phyloP scores from a whole-genome alignment of 1,140 invertebrate genomes.

The Bilobella aurantiaca region DNA sequence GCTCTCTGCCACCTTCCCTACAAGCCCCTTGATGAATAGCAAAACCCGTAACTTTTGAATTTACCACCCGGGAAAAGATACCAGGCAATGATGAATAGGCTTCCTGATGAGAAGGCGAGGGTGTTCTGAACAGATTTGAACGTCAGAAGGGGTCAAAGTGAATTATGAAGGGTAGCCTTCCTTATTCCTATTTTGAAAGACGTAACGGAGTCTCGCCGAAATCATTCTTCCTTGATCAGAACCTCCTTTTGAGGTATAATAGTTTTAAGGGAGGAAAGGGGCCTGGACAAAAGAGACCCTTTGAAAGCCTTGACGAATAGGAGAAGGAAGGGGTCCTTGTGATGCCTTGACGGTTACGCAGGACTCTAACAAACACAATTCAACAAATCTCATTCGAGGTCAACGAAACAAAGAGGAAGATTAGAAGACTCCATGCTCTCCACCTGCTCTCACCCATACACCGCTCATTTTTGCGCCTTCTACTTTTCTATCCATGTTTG shows the following conservation, averaged over 20 bases:
- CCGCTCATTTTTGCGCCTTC: too few relatives aligned
- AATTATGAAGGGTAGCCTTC: background rate
- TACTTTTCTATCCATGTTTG: too few relatives aligned
- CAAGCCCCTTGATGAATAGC: too few relatives aligned
- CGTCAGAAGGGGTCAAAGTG: background rate
- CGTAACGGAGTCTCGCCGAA: background rate
- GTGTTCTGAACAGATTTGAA: background rate
- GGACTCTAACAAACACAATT: background rate
- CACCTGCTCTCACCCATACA: conserved; percentile 2
- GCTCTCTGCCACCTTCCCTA: too few relatives aligned
- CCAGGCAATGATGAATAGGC: too few relatives aligned
- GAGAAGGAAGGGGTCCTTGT: background rate
- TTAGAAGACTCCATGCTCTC: background rate
- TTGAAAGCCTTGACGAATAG: conserved; percentile 5
- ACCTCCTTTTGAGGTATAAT: too few relatives aligned
- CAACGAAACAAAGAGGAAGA: background rate
- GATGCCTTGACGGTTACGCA: background rate
- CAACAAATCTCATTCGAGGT: background rate
- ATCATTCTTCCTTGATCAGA: background rate
- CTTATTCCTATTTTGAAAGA: background rate
- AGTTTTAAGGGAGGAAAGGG: too few relatives aligned
- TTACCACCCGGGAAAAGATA: too few relatives aligned
- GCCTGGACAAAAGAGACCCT: background rate
- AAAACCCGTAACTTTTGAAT: too few relatives aligned
- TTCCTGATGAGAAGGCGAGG: background rate